Base-by-base conservation (phyloP, 2,888 invertebrate species). In the Parnassius apollo region DNA sequence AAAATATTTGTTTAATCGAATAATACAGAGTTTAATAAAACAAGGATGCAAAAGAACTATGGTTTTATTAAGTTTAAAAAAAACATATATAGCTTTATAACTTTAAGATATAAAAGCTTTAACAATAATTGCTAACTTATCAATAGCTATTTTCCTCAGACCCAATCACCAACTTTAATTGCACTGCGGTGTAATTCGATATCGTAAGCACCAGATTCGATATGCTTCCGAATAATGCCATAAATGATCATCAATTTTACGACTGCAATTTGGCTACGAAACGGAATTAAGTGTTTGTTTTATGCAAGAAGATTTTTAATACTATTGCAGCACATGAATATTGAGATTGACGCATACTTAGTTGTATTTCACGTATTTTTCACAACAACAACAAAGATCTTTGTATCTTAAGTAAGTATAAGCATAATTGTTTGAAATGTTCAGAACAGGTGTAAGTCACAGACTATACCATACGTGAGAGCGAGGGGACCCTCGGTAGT, bases 171-270 rank as follows among this genome's bases (percentile, higher is more conserved):
- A 55, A n/a, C 56, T 77, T 76, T 68, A 65, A 72, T 70, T 83
- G 85, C 80, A 74, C 75, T 70, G 74, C 71, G 83, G 76, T 91
- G 80, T 83, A 86, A 68, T 69, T 68, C 69, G 71, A 77, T 80
- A 80, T 74, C 80, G 79, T 82, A 79, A 83, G 78, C 80, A 80
- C 75, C 82, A 75, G 81, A 85, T 90, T 88, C 84, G 91, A 88
- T 90, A 89, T 89, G 90, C 89, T 80, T 78, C 81, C 82, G 79
- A 87, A 90, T 88, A 88, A 87, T 83, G 83, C 83, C 83, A 87
- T 90, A 89, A 88, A 88, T 85, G 88, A 80, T 84, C 78, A 83
- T 83, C 85, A 86, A 81, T 88, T 91, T 91, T 91, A 91, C 87
- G 83, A 82, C 85, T 83, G 85, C 83, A 86, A 90, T 90, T 91